These are phyloP conservation scores for Erebia epiphron DNA, from an alignment of 2,888 invertebrate species.

Conservation along the genomic window DNA sequence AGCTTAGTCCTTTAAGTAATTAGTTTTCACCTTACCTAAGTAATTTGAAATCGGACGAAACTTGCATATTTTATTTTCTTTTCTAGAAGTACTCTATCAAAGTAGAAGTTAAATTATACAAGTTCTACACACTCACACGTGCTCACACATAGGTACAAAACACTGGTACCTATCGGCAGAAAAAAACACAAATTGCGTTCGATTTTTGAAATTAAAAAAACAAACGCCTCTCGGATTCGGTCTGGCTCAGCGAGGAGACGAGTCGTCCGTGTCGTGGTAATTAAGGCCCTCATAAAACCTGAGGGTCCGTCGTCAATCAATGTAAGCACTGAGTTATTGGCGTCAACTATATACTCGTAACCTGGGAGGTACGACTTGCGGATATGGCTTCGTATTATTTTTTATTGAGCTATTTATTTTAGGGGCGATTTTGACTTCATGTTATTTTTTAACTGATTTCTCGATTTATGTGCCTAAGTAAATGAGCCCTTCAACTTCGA, in stretches of 20 bases:
- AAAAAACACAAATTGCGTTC: constrained; percentile 8
- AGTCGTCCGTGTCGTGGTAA: constrained; percentile 66
- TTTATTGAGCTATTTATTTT: not conserved
- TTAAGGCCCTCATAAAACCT: constrained; percentile 72
- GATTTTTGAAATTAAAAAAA: constrained; percentile 30
- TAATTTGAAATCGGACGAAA: no score
- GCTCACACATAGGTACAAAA: not conserved
- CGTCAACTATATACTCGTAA: constrained; percentile 47
- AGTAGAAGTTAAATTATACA: no score
- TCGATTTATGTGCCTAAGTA: no score
- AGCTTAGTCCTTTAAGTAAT: no score
- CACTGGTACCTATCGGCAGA: not conserved
- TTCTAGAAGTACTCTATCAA: no score
- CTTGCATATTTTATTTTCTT: no score
- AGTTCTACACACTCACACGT: no score
- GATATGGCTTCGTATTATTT: constrained; percentile 26
- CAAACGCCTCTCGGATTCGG: constrained; percentile 36
- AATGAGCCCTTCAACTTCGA: no score
- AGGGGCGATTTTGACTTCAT: no score
- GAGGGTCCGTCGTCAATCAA: constrained; percentile 73
- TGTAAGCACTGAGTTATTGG: constrained; percentile 65
- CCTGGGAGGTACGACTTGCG: constrained; percentile 37
- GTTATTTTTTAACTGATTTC: no score
- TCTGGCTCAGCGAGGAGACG: constrained; percentile 55
- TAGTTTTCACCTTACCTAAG: no score